These are phyloP conservation scores for Cryptotermes secundus DNA, from an alignment of 1,140 invertebrate species.

Conservation along the genomic window DNA sequence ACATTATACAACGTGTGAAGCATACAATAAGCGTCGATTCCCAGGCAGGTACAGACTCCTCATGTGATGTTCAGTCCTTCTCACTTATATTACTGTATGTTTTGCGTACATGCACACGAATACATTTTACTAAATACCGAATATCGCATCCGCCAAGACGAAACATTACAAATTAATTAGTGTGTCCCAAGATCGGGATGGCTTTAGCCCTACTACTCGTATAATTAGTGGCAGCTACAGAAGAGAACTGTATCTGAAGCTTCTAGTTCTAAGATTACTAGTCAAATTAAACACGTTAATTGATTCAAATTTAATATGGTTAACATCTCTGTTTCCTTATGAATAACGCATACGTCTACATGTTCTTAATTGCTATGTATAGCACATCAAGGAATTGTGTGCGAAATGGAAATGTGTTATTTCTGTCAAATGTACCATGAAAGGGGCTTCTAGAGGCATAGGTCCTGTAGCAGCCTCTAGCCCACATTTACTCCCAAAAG, in stretches of 20 bases:
- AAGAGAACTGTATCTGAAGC: not conserved
- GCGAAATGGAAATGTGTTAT: not conserved
- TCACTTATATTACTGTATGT: not conserved
- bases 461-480: not conserved
- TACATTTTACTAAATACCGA: not conserved
- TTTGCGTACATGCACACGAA: not conserved
- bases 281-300: not conserved
- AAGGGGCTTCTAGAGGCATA: not conserved
- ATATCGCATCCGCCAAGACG: not conserved
- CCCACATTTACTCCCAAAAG: not conserved
- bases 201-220: not conserved
- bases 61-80: not conserved
- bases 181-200: not conserved
- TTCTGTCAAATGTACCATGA: not conserved
- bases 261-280: not conserved
- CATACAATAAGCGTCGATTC: not conserved
- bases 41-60: not conserved
- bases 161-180: conserved; percentile 9
- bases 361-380: not conserved
- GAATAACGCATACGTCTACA: not conserved
- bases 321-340: not conserved
- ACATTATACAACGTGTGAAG: too few relatives aligned
- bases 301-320: not conserved
- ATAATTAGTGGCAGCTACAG: not conserved
- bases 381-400: not conserved